Conservation (phyloP, 2,113 vertebrate genomes). For the Megaceryle maxima region DNA sequence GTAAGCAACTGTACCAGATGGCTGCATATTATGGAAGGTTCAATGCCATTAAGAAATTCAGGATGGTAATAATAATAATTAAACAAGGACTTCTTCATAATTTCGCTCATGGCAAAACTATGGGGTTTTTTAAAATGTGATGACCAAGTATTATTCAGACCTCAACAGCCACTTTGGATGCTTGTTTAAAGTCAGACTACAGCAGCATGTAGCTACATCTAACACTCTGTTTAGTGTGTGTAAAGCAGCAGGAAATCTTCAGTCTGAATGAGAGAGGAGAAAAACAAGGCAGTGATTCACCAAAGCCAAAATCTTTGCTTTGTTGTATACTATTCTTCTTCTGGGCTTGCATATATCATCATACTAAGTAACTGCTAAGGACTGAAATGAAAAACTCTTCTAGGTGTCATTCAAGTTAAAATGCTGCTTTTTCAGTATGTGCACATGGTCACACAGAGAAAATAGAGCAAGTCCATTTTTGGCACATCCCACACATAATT, state of each 20-base stretch:
- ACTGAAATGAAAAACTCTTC: neutral
- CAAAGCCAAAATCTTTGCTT: neutral
- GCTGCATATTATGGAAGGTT: conserved; percentile 41
- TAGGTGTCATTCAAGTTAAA: neutral
- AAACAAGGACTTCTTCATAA: conserved; percentile 24
- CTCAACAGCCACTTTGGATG: conserved; percentile 18
- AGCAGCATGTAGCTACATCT: neutral
- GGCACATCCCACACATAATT: neutral
- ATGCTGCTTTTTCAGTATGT: neutral
- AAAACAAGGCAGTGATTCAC: neutral
- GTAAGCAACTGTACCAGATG: conserved; percentile 36
- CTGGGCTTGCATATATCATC: neutral
- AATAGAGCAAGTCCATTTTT: neutral
- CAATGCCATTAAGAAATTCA: neutral
- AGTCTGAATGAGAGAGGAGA: neutral
- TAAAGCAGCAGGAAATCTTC: neutral
- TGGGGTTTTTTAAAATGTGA: conserved; percentile 29
- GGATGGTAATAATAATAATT: conserved; percentile 21
- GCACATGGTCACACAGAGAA: neutral
- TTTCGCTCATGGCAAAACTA: conserved; percentile 6
- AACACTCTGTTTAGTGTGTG: neutral
- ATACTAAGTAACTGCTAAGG: neutral
- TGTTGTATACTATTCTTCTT: neutral
- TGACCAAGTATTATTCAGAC: conserved; percentile 42
- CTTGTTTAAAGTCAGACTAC: neutral